phyloP scores from a whole-genome alignment of 2,888 invertebrate genomes.

The Arctia plantaginis region DNA sequence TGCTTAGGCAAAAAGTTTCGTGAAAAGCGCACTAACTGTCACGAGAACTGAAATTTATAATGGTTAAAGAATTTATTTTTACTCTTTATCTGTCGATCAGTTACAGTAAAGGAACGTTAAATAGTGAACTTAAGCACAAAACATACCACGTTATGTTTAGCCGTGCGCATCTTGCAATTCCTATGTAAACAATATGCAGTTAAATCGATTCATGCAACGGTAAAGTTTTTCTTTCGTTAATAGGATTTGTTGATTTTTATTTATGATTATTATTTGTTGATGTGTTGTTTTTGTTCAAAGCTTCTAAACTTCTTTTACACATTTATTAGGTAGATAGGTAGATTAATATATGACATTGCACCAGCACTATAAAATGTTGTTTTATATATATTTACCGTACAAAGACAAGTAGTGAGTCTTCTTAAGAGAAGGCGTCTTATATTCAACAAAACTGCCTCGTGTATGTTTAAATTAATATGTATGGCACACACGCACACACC shows the following conservation, averaged over 20 bases:
- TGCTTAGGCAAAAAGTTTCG: not conserved
- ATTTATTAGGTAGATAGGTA: too few relatives aligned
- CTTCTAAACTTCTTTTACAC: not conserved
- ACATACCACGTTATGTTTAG: conserved; percentile 40
- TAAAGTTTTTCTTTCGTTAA: conserved; percentile 45
- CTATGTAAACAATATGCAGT: conserved; percentile 47
- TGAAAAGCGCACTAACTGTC: not conserved
- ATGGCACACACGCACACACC: not conserved
- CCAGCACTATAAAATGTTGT: not conserved
- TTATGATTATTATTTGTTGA: too few relatives aligned
- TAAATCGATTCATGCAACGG: conserved; percentile 50
- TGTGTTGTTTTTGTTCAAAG: too few relatives aligned
- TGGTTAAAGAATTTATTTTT: not conserved
- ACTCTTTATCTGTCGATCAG: conserved; percentile 8
- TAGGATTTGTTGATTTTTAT: not conserved
- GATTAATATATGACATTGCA: too few relatives aligned
- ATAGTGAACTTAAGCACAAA: conserved; percentile 42
- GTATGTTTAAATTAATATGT: not conserved
- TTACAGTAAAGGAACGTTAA: conserved; percentile 20
- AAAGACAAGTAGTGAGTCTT: not conserved
- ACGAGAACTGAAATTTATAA: not conserved
- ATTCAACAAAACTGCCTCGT: not conserved
- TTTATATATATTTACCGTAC: not conserved
- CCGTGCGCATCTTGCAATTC: conserved; percentile 47
- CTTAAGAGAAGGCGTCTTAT: not conserved